phyloP scores from a whole-genome alignment of 37 sponge, comb jelly and placozoan genomes.

The Cliona cf. orientalis region DNA sequence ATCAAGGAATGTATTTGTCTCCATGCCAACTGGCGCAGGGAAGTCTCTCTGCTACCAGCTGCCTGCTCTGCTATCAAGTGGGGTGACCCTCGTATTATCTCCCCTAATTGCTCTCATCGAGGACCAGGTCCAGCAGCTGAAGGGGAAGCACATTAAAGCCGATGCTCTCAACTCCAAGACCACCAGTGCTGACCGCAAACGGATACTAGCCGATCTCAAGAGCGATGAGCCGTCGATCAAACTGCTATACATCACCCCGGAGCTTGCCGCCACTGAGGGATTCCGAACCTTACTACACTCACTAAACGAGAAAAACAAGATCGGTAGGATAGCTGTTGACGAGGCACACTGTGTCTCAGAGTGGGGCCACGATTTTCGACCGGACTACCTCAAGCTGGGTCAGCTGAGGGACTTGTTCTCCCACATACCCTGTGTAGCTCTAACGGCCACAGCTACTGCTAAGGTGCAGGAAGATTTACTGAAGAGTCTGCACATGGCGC shows the following conservation, averaged over 20 bases:
- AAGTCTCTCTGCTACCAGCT: conserved; percentile 99
- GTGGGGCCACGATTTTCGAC: conserved; percentile 99
- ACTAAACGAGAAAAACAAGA: conserved; percentile 47
- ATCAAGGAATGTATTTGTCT: conserved; percentile 88
- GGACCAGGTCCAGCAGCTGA: conserved; percentile 87
- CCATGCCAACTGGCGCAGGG: conserved; percentile 99
- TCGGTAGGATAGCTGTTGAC: conserved; percentile 86
- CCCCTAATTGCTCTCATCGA: conserved; percentile 97
- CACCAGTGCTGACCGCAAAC: conserved; percentile 48
- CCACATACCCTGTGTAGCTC: conserved; percentile 87
- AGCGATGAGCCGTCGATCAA: conserved; percentile 56
- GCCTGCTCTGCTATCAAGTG: conserved; percentile 79
- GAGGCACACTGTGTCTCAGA: conserved; percentile 99
- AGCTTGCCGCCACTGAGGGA: conserved; percentile 79
- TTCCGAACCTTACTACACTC: conserved; percentile 55
- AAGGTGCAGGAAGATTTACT: conserved; percentile 84
- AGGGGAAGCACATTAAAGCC: conserved; percentile 63
- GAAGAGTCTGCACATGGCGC: conserved; percentile 45
- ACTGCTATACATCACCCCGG: conserved; percentile 97
- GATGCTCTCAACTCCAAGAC: conserved; percentile 93
- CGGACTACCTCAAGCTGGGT: conserved; percentile 95
- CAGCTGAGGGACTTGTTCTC: conserved; percentile 63
- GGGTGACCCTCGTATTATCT: conserved; percentile 94
- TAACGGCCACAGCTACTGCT: conserved; percentile 96
- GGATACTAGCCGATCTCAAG: conserved; percentile 75